Conservation (phyloP, 2,113 vertebrate genomes). For the Telmatochromis sp. region DNA sequence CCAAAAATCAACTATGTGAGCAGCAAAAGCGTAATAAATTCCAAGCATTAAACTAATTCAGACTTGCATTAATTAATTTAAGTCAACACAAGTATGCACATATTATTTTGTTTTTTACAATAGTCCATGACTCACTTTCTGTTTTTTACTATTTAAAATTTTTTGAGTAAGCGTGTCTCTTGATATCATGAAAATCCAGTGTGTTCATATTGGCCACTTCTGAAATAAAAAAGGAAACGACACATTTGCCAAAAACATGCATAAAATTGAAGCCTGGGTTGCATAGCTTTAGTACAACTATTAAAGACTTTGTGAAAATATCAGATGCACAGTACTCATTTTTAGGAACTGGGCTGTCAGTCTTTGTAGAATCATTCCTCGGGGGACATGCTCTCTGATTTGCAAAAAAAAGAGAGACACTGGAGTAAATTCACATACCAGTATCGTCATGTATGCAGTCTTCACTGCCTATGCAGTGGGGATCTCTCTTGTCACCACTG, state of each 20-base stretch:
- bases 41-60: background rate
- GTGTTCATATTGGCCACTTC: background rate
- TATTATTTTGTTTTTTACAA: background rate
- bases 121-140: background rate
- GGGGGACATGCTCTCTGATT: background rate
- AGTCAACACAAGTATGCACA: background rate
- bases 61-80: background rate
- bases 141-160: background rate
- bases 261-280: background rate
- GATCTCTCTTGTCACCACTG: constrained; percentile 24
- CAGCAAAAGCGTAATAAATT: background rate
- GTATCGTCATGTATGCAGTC: background rate
- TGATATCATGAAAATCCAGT: background rate
- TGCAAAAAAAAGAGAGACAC: constrained; percentile 18
- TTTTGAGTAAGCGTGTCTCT: background rate
- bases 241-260: background rate
- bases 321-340: constrained; percentile 7
- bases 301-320: constrained; percentile 3
- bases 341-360: background rate
- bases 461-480: background rate
- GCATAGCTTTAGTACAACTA: background rate
- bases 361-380: background rate
- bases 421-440: constrained; percentile 10
- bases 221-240: background rate
- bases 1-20: background rate